A percentile compares a stretch with the other conserved stretches of the same genome.
Conservation (phyloP, 2,888 invertebrate species). For the Oligia strigilis region DNA sequence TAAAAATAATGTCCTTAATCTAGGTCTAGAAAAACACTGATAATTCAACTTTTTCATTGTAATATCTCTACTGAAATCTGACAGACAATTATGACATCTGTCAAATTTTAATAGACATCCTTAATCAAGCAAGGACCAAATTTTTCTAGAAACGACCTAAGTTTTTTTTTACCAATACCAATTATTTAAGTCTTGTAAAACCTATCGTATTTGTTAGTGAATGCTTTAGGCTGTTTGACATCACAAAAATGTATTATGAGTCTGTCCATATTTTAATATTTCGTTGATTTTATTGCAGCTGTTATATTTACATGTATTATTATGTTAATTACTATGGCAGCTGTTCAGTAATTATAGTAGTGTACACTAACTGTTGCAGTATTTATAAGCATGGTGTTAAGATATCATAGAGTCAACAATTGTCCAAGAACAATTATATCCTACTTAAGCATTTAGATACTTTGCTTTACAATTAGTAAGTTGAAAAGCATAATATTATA, state of each 20-base stretch:
- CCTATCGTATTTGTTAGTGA: conserved; percentile 15
- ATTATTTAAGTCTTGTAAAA: conserved; percentile 6
- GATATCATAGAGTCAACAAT: conserved; percentile 30
- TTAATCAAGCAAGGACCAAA: neutral
- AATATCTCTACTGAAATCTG: conserved; percentile 4
- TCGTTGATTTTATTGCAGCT: conserved; percentile 29
- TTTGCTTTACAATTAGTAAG: conserved; percentile 22
- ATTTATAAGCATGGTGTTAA: conserved; percentile 39
- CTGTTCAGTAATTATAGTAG: conserved; percentile 3
- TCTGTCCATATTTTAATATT: conserved; percentile 52
- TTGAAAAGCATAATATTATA: conserved; percentile 26
- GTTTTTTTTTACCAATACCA: neutral
- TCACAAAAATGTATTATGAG: conserved; percentile 53
- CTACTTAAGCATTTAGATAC: conserved; percentile 56
- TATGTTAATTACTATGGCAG: conserved; percentile 9
- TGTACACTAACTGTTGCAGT: conserved; percentile 28
- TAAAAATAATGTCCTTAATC: conserved; percentile 4
- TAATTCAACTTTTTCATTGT: neutral
- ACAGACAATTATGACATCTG: neutral
- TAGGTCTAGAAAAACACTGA: neutral
- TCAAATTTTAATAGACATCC: neutral
- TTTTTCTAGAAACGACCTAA: neutral
- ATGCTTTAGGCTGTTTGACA: conserved; percentile 22
- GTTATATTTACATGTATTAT: neutral
- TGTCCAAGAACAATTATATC: conserved; percentile 47